Evolutionary conservation across 2,888 invertebrate genomes (phyloP).

Genomic region (Steromphala cineraria): DNA sequence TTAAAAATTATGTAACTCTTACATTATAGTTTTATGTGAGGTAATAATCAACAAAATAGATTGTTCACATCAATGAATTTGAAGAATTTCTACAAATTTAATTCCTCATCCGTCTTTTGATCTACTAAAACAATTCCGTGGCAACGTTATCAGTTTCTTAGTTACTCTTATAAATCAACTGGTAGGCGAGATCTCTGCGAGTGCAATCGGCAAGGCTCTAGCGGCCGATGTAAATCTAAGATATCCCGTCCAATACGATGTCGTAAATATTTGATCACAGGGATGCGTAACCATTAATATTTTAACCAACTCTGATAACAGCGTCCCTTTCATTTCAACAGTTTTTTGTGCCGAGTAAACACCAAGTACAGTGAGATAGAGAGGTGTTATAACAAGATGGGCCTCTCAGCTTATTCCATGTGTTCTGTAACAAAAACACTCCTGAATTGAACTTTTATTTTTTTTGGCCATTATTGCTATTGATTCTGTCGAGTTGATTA

Average conservation of each 20-base stretch:
- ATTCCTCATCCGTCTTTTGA: no score
- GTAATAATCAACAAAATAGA: no score
- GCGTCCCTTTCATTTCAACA: background rate
- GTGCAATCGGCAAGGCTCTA: no score
- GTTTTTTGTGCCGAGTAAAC: background rate
- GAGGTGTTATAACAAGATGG: conserved; percentile 11
- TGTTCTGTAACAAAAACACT: conserved; percentile 9
- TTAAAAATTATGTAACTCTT: no score
- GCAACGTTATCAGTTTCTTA: no score
- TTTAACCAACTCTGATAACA: conserved; percentile 9
- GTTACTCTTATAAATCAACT: no score
- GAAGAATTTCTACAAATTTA: no score
- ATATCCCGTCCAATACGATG: background rate
- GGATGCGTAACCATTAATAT: conserved; percentile 7
- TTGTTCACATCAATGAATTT: no score
- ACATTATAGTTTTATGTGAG: no score
- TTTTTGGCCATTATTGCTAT: conserved; percentile 22
- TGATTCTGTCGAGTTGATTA: conserved; percentile 24
- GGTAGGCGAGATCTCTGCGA: no score
- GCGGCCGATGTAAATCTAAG: background rate
- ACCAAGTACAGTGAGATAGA: background rate
- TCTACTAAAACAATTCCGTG: no score
- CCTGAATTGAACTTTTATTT: conserved; percentile 23
- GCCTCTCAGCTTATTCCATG: background rate
- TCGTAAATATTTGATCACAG: conserved; percentile 14